phyloP scores from a whole-genome alignment of 2,888 invertebrate genomes.

The Drosophila atroscutellata region DNA sequence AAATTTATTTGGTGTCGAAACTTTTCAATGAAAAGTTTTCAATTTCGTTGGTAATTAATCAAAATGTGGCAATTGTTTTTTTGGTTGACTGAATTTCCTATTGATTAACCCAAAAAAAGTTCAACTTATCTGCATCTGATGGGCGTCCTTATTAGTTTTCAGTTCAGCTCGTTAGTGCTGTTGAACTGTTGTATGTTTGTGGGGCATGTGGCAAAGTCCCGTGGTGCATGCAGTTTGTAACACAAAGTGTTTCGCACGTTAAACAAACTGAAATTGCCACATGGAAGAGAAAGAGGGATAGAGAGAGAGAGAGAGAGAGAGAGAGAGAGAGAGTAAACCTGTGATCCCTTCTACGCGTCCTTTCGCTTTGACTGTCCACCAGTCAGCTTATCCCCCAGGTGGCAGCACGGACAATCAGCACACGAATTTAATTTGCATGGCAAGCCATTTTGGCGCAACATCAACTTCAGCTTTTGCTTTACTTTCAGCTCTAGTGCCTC shows the following conservation, averaged over 20 bases:
- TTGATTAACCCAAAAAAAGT: conserved; percentile 3
- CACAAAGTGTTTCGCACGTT: conserved; percentile 31
- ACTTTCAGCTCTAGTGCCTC: background rate
- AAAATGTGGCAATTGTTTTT: background rate
- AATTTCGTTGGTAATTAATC: background rate
- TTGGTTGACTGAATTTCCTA: background rate
- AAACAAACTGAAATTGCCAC: conserved; percentile 69
- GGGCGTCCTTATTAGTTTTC: conserved; percentile 26
- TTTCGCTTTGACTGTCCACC: background rate
- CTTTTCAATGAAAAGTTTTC: background rate
- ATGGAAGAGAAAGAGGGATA: conserved; percentile 1
- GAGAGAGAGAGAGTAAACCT: conserved; percentile 51
- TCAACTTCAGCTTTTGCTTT: conserved; percentile 20
- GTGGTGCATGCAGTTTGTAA: conserved; percentile 39
- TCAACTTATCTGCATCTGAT: conserved; percentile 23
- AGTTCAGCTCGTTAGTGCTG: conserved; percentile 19
- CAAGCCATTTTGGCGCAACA: conserved; percentile 29
- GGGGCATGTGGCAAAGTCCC: conserved; percentile 26
- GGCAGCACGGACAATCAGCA: conserved; percentile 65
- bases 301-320: conserved; percentile 1
- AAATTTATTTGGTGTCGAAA: background rate
- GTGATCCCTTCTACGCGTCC: conserved; percentile 56
- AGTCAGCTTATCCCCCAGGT: no score
- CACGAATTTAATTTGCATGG: conserved; percentile 78
- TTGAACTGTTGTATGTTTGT: background rate